Evolutionary conservation across 1,140 invertebrate species (phyloP).

Genomic region (Zaprionus inermis): DNA sequence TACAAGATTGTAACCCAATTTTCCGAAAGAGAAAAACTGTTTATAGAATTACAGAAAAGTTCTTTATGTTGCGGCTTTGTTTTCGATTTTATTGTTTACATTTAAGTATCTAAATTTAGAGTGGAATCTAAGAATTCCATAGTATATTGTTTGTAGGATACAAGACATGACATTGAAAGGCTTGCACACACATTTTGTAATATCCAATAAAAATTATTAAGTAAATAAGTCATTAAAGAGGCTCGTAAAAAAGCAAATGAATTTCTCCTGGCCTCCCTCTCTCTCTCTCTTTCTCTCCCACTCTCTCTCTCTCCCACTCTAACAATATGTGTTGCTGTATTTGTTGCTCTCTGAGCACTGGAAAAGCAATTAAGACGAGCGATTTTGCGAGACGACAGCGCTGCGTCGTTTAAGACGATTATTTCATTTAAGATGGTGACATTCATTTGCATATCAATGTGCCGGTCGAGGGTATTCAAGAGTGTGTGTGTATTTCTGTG

Average conservation of each 20-base stretch:
- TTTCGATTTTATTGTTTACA: constrained; percentile 50
- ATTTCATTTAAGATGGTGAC: constrained; percentile 82
- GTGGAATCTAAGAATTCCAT: constrained; percentile 30
- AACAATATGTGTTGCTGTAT: not conserved
- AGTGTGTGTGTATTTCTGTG: constrained; percentile 7
- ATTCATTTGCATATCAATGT: constrained; percentile 83
- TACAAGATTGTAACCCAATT: constrained; percentile 70
- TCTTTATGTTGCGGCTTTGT: constrained; percentile 29
- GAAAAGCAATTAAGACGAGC: constrained; percentile 70
- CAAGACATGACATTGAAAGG: constrained; percentile 62
- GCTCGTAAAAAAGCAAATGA: constrained; percentile 50
- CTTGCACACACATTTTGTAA: constrained; percentile 29
- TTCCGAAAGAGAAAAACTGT: constrained; percentile 24
- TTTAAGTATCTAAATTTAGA: constrained; percentile 60
- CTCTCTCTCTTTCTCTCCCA: not conserved
- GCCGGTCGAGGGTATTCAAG: constrained; percentile 26
- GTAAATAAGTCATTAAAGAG: constrained; percentile 69
- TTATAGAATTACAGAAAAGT: constrained; percentile 49
- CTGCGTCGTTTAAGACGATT: constrained; percentile 76
- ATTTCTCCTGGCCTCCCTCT: not conserved
- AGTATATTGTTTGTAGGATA: constrained; percentile 14
- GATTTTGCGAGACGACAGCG: constrained; percentile 39
- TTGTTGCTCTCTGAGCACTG: constrained; percentile 5
- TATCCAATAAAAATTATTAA: constrained; percentile 54
- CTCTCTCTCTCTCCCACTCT: not conserved